A percentile compares a stretch with the other conserved stretches of the same genome.
These are phyloP conservation scores for Sporophila hypoxantha DNA, from an alignment of 2,113 vertebrate species.

Conservation along the genomic window DNA sequence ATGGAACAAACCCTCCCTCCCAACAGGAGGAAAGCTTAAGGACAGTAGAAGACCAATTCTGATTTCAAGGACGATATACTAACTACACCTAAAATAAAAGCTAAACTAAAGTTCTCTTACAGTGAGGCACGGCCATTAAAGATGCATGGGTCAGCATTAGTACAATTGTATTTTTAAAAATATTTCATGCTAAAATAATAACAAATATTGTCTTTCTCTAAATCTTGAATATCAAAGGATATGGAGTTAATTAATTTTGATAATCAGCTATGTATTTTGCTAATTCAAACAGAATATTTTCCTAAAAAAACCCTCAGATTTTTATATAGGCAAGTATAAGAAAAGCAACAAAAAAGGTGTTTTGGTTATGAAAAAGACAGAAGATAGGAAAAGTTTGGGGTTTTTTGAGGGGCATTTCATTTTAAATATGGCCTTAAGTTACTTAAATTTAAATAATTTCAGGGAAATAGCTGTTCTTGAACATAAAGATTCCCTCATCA, in stretches of 20 bases:
- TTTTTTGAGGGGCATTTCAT: background rate
- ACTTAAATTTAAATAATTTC: background rate
- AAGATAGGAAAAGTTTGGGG: fast-evolving
- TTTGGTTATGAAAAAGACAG: background rate
- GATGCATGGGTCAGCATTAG: background rate
- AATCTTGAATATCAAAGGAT: background rate
- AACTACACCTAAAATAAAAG: background rate
- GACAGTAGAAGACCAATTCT: background rate
- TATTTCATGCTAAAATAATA: background rate
- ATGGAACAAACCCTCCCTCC: background rate
- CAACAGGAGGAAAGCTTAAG: background rate
- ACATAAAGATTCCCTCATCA: background rate
- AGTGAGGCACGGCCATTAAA: background rate
- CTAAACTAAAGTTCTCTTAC: background rate
- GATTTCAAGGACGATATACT: background rate
- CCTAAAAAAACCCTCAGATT: background rate
- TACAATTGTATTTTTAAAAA: fast-evolving
- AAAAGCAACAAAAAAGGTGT: fast-evolving
- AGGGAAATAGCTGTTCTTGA: background rate
- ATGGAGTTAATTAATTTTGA: background rate
- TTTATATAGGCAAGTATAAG: background rate
- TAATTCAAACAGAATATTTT: background rate
- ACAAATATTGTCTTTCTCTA: background rate
- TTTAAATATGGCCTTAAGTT: background rate
- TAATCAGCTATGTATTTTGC: background rate